A percentile compares a stretch with the other conserved stretches of the same genome.
phyloP scores from a whole-genome alignment of 2,888 invertebrate genomes.

The Cynaeus angustus region DNA sequence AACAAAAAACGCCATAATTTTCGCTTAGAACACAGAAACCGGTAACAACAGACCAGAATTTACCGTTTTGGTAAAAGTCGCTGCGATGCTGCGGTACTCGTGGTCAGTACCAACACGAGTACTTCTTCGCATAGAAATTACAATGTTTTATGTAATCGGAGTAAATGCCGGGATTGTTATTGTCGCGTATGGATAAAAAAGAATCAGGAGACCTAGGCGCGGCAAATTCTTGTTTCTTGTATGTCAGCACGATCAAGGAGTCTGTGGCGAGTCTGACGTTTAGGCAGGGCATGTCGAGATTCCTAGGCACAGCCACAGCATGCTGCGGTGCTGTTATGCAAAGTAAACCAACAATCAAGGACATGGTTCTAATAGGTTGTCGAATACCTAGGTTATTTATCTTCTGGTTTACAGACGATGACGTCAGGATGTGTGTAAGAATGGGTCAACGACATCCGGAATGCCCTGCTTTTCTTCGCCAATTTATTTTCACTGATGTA shows the following conservation, averaged over 20 bases:
- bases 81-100: constrained; percentile 3
- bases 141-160: constrained; percentile 22
- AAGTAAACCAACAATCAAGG: constrained; percentile 39
- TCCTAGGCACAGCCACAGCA: constrained; percentile 32
- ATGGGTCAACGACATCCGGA: constrained; percentile 47
- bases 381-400: constrained; percentile 29
- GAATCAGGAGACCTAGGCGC: constrained; percentile 48
- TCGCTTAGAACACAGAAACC: constrained; percentile 10
- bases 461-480: constrained; percentile 46
- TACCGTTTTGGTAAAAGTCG: constrained; percentile 17
- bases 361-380: constrained; percentile 42
- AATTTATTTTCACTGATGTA: constrained; percentile 35
- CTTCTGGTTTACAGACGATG: constrained; percentile 44
- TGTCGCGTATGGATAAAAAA: constrained; percentile 38
- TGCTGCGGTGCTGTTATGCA: constrained; percentile 40
- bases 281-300: constrained; percentile 34
- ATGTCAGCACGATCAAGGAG: constrained; percentile 46
- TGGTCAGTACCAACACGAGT: background rate
- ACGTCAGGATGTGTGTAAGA: constrained; percentile 39
- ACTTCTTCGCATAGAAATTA: background rate
- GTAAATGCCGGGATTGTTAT: constrained; percentile 33
- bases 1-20: constrained; percentile 21
- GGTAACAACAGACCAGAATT: constrained; percentile 9
- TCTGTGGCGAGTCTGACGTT: constrained; percentile 42
- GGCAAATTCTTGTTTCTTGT: constrained; percentile 53